These are phyloP conservation scores for Rhimphoctona megacephalus DNA, from an alignment of 2,888 invertebrate genomes.

Conservation along the genomic window DNA sequence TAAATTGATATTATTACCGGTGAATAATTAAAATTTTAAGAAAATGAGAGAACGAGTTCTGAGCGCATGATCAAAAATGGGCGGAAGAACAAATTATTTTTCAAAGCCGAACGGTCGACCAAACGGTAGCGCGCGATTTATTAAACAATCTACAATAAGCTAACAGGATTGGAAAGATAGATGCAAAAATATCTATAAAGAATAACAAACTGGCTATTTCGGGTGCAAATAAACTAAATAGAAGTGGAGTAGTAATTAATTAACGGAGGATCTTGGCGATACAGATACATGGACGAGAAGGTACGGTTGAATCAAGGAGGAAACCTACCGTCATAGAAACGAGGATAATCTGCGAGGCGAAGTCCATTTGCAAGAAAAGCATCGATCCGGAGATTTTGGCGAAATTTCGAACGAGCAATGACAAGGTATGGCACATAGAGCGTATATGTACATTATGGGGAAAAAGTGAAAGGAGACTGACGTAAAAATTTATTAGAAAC, in stretches of 20 bases:
- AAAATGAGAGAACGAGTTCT: conserved; percentile 5
- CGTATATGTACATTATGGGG: neutral
- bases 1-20: too few species aligned
- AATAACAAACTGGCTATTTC: neutral
- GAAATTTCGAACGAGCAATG: conserved; percentile 1
- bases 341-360: neutral
- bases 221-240: neutral
- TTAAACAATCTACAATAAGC: neutral
- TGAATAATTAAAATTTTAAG: conserved; percentile 5
- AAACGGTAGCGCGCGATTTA: neutral
- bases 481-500: conserved; percentile 4
- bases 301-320: neutral
- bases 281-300: conserved; percentile 6
- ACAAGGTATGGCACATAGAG: conserved; percentile 2
- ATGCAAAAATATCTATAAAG: conserved; percentile 8
- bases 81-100: conserved; percentile 1
- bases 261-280: conserved; percentile 1
- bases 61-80: conserved; percentile 1
- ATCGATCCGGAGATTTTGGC: neutral
- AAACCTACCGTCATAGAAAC: conserved; percentile 8
- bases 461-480: neutral
- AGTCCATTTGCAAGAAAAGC: neutral
- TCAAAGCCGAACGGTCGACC: neutral
- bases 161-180: conserved; percentile 7
- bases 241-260: neutral